Evolutionary conservation across 1,140 invertebrate genomes (phyloP), one percentile per base, ranked within the genome.

Genomic region (Laupala kohalensis): DNA sequence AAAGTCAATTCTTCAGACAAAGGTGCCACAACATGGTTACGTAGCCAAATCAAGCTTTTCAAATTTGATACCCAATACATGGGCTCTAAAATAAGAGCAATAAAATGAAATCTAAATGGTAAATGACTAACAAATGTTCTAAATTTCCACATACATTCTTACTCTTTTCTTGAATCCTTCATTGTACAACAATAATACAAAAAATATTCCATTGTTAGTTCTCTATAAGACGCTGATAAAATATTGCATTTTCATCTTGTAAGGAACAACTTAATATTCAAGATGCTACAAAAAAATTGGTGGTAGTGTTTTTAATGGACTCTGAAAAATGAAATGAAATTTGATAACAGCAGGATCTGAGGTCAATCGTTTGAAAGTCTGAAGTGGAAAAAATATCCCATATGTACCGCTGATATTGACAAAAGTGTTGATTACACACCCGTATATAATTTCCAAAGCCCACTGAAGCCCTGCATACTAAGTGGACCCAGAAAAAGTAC

Each of bases 1-100:
- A 95, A 96, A 5, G 94, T 94, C 83, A 95, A 95, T 80, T 98
- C 96, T 83, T 98, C 96, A 72, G 94, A 94, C 28, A 98, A 78
- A 13, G 95, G 96, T 13, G 95, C 95, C 75, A 97, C 91, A 37
- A 97, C 80, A 79, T 94, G 89, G 79, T 95, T 96, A 74, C 95
- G 85, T 75, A 95, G 84, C 93, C 93, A 96, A 24, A 92, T 87
- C 69, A 94, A 83, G 77, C 92, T 91, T 75, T 85, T 84, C 69
- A 89, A 81, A 73, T 86, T 89, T 67, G 84, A 84, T 24, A 86
- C 78, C 92, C 92, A 94, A 78, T 90, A 90, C 72, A 87, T 84
- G 4, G 88, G 85, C 76, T 93, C 92, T 93, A 77, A 24, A 71
- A 71, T 2, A 66, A 19, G 27, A 30, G n/a, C 27, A n/a, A 65